Conservation (phyloP, 2,113 vertebrate species). For the Chaenogobius annularis region DNA sequence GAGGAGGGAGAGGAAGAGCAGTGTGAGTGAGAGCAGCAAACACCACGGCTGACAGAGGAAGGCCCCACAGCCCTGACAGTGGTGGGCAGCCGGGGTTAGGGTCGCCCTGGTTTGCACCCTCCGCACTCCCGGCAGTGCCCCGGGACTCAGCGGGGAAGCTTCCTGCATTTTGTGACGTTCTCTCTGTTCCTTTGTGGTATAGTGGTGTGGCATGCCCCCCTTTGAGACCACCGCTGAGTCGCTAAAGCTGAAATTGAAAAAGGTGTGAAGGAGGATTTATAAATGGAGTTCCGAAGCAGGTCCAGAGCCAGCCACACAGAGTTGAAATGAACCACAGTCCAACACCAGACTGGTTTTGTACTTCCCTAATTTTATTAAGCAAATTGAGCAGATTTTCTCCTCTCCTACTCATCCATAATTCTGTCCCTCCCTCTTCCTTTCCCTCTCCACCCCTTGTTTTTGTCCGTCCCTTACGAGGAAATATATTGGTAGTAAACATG, state of each 20-base stretch:
- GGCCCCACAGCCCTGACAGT: slow-evolving; percentile 9
- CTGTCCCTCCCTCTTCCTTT: slow-evolving; percentile 32
- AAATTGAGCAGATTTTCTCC: slow-evolving; percentile 73
- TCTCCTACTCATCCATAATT: slow-evolving; percentile 64
- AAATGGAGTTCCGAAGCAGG: slow-evolving; percentile 14
- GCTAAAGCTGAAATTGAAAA: slow-evolving; percentile 14
- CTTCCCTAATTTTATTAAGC: slow-evolving; percentile 80
- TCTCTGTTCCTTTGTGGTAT: neutral
- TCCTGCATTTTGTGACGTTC: slow-evolving; percentile 49
- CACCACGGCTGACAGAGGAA: slow-evolving; percentile 58
- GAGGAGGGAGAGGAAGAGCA: slow-evolving; percentile 79
- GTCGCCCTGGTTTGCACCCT: slow-evolving; percentile 38
- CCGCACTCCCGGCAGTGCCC: slow-evolving; percentile 24
- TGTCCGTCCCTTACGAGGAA: slow-evolving; percentile 30
- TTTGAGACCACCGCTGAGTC: slow-evolving; percentile 20
- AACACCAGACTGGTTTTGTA: slow-evolving; percentile 57
- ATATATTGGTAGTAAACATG: neutral
- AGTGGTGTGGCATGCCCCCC: neutral
- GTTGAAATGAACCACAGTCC: slow-evolving; percentile 31
- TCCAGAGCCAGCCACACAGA: slow-evolving; percentile 17
- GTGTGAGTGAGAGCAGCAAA: slow-evolving; percentile 67
- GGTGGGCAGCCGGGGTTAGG: slow-evolving; percentile 11
- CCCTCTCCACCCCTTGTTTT: neutral
- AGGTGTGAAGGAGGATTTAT: slow-evolving; percentile 17
- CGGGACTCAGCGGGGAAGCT: slow-evolving; percentile 38